Percentiles rank a stretch among this genome's conserved stretches.
phyloP scores from a whole-genome alignment of 2,797 vertebrate genomes.

The Alca torda region DNA sequence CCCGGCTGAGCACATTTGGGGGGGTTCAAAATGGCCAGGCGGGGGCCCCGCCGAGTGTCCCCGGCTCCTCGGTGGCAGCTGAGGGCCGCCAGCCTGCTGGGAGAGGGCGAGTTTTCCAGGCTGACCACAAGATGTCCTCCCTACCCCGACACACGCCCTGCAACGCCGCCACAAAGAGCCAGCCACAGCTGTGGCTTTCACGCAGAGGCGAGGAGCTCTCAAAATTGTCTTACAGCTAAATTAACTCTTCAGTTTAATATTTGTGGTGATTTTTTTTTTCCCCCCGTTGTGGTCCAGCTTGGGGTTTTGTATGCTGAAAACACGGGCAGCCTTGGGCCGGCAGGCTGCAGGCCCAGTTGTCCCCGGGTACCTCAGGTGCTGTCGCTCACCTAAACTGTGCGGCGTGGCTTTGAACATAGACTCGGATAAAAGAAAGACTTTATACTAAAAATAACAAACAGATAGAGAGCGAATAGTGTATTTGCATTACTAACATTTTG shows the following conservation, averaged over 20 bases:
- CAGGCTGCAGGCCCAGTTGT: fast-evolving
- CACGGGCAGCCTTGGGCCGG: not conserved
- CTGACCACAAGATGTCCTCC: conserved; percentile 67
- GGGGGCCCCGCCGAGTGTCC: fast-evolving
- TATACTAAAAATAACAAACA: not conserved
- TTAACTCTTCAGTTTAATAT: fast-evolving
- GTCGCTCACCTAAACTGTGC: fast-evolving
- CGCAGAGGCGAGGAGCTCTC: fast-evolving
- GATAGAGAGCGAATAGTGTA: not conserved
- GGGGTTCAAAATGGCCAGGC: not conserved
- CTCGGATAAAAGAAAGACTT: not conserved
- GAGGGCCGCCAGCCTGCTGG: not conserved
- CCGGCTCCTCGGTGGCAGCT: not conserved
- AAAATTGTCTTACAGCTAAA: too few relatives aligned
- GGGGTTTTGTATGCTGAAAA: not conserved
- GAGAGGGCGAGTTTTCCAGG: not conserved
- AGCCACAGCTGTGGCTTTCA: too few relatives aligned
- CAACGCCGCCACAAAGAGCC: not conserved
- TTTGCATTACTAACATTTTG: not conserved
- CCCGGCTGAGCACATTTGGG: fast-evolving
- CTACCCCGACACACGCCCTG: not conserved
- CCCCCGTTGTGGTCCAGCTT: fast-evolving
- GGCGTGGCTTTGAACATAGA: not conserved
- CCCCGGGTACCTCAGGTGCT: fast-evolving
- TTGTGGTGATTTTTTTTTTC: fast-evolving